Percentiles rank a stretch among this genome's conserved stretches.
Conservation (phyloP, 2,797 vertebrate genomes). For the Lepidocolaptes lacrymiger region DNA sequence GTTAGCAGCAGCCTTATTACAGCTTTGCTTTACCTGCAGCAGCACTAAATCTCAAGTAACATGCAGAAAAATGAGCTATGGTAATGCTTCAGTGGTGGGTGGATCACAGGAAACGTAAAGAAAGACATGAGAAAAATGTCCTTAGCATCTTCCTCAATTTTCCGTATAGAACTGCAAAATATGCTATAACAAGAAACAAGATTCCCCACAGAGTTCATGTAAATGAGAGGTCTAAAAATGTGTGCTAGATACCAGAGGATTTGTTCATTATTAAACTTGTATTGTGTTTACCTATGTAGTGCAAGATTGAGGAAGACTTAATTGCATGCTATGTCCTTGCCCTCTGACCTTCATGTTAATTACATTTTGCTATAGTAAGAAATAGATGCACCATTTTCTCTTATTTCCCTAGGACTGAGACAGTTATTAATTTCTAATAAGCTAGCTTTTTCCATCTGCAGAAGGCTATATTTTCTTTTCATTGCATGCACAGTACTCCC, state of each 20-base stretch:
- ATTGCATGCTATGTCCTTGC: constrained; percentile 61
- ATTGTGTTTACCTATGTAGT: constrained; percentile 55
- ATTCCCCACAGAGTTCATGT: constrained; percentile 25
- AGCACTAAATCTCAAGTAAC: constrained; percentile 6
- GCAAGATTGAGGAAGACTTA: constrained; percentile 44
- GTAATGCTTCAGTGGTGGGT: not conserved
- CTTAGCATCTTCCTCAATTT: constrained; percentile 21
- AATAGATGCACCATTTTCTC: constrained; percentile 49
- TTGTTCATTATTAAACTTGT: constrained; percentile 63
- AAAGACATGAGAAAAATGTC: not conserved
- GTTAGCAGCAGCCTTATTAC: constrained; percentile 34
- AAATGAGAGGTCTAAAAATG: constrained; percentile 47
- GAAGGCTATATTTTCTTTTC: constrained; percentile 49
- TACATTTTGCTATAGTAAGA: constrained; percentile 55
- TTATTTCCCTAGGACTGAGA: constrained; percentile 61
- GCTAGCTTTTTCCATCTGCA: constrained; percentile 52
- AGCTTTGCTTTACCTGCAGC: constrained; percentile 19
- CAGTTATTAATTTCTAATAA: constrained; percentile 60
- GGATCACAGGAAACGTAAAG: constrained; percentile 19
- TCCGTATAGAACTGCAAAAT: constrained; percentile 15
- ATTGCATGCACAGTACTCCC: constrained; percentile 12
- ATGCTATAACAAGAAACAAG: constrained; percentile 39
- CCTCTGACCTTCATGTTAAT: constrained; percentile 65
- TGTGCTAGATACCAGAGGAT: constrained; percentile 53
- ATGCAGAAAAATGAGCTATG: constrained; percentile 19